A percentile compares a stretch with the other conserved stretches of the same genome.
phyloP scores from a whole-genome alignment of 1,140 invertebrate genomes.

The Pseudomyrmex pallidus region DNA sequence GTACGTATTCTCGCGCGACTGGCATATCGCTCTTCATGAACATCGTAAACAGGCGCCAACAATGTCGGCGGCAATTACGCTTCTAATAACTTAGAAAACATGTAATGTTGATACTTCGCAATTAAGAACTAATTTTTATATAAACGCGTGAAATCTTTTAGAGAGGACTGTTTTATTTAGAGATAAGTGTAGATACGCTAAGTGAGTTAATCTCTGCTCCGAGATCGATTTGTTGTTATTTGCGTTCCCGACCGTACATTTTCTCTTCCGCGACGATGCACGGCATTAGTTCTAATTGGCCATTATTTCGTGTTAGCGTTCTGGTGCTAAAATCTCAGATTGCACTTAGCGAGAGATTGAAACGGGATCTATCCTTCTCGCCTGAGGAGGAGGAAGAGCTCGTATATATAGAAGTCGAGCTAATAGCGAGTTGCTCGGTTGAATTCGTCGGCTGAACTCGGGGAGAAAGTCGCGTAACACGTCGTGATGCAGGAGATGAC shows the following conservation, averaged over 20 bases:
- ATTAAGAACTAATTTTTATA: too few species aligned
- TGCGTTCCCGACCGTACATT: not conserved
- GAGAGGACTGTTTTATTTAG: not conserved
- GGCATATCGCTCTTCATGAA: conserved; percentile 50
- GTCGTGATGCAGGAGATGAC: conserved; percentile 30
- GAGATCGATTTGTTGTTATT: conserved; percentile 20
- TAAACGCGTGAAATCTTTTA: not conserved
- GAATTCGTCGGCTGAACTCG: not conserved
- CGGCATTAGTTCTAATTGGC: conserved; percentile 27
- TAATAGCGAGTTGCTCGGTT: not conserved
- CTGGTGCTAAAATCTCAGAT: conserved; percentile 23
- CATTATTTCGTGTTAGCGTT: conserved; percentile 24
- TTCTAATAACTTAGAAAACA: too few species aligned
- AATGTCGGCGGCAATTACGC: not conserved
- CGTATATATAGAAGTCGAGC: not conserved
- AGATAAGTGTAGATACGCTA: not conserved
- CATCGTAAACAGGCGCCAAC: conserved; percentile 44
- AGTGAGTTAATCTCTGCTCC: not conserved
- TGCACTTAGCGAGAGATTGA: conserved; percentile 26
- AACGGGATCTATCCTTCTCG: conserved; percentile 23
- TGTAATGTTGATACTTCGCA: too few species aligned
- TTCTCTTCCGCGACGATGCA: not conserved
- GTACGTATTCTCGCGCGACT: conserved; percentile 52
- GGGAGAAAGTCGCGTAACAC: conserved; percentile 58
- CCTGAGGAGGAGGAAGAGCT: not conserved